Conservation (phyloP, 2,888 invertebrate species). For the Ecliptopera silaceata region DNA sequence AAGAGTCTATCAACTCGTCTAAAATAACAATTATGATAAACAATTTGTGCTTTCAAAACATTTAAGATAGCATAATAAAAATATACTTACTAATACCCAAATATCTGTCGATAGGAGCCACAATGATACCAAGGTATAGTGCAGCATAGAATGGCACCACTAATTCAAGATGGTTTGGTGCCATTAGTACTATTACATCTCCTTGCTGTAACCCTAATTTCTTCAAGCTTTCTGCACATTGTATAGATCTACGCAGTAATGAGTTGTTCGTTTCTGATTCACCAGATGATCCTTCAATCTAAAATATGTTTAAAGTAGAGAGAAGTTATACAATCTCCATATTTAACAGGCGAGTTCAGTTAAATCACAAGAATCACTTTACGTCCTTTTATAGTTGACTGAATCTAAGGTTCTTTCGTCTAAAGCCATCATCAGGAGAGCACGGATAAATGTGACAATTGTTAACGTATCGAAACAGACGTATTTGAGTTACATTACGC, state of each 20-base stretch:
- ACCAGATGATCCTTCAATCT: slow-evolving; percentile 57
- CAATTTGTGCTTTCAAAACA: too few relatives aligned
- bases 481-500: too few relatives aligned
- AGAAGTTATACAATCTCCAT: too few relatives aligned
- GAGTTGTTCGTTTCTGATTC: slow-evolving; percentile 60
- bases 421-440: too few relatives aligned
- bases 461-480: too few relatives aligned
- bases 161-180: slow-evolving; percentile 70
- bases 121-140: slow-evolving; percentile 61
- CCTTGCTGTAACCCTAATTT: slow-evolving; percentile 59
- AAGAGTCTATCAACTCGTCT: slow-evolving; percentile 1
- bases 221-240: slow-evolving; percentile 60
- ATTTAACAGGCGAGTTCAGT: too few relatives aligned
- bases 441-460: too few relatives aligned
- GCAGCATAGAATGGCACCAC: slow-evolving; percentile 70
- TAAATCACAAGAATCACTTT: too few relatives aligned
- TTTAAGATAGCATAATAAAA: neutral
- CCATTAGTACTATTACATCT: slow-evolving; percentile 73
- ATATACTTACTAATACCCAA: slow-evolving; percentile 54
- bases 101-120: slow-evolving; percentile 53
- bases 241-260: slow-evolving; percentile 53
- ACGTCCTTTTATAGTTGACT: too few relatives aligned
- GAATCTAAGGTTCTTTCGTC: too few relatives aligned
- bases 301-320: too few relatives aligned
- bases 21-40: neutral